These are phyloP conservation scores for Napeogenes inachia DNA, from an alignment of 2,888 invertebrate species.

Conservation along the genomic window DNA sequence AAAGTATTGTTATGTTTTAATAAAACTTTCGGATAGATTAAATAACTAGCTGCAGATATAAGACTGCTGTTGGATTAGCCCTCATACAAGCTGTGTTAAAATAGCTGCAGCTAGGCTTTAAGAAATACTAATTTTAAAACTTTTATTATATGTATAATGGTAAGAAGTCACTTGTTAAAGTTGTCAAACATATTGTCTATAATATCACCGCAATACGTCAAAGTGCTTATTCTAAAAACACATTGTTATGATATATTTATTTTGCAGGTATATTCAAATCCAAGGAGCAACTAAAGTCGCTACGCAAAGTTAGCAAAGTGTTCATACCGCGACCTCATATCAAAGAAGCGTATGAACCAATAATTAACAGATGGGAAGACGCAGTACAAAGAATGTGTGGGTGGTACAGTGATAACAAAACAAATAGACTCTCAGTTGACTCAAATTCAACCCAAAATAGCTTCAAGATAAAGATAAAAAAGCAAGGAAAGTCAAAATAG, in stretches of 20 bases:
- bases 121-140: too few species aligned
- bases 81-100: too few species aligned
- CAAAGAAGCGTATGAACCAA: slow-evolving; percentile 50
- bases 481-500: slow-evolving; percentile 54
- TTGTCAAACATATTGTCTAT: too few species aligned
- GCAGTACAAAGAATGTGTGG: slow-evolving; percentile 76
- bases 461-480: slow-evolving; percentile 42
- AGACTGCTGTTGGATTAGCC: too few species aligned
- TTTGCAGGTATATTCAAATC: slow-evolving; percentile 84
- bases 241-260: background rate
- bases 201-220: too few species aligned
- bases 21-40: too few species aligned
- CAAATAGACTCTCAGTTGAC: slow-evolving; percentile 39
- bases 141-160: too few species aligned
- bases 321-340: slow-evolving; percentile 76
- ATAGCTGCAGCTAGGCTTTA: too few species aligned
- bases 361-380: slow-evolving; percentile 75
- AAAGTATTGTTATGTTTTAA: too few species aligned
- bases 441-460: slow-evolving; percentile 48
- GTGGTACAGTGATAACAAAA: slow-evolving; percentile 64
- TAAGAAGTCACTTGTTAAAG: too few species aligned
- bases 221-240: too few species aligned
- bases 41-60: too few species aligned
- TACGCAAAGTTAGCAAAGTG: slow-evolving; percentile 78
- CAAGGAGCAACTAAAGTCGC: slow-evolving; percentile 79